Percentiles rank a stretch among this genome's conserved stretches.
These are phyloP conservation scores for Troides aeacus DNA, from an alignment of 2,888 invertebrate genomes.

Conservation along the genomic window DNA sequence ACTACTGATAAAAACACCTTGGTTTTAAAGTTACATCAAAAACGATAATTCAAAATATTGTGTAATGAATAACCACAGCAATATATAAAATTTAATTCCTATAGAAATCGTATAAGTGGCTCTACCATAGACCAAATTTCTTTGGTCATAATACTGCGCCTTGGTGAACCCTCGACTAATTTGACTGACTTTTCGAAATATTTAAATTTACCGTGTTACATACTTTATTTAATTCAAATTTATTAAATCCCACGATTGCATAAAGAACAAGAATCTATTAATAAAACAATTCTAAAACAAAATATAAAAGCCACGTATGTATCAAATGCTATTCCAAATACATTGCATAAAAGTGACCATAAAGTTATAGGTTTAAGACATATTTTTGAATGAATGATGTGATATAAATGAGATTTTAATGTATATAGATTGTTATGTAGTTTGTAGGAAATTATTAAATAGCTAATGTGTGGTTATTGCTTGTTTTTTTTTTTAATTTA, in stretches of 20 bases:
- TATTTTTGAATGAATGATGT: constrained; percentile 76
- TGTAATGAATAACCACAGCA: neutral
- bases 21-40: no score
- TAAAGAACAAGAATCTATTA: neutral
- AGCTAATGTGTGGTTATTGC: constrained; percentile 25
- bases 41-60: no score
- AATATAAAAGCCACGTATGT: neutral
- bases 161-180: neutral
- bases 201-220: neutral
- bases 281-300: constrained; percentile 1
- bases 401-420: constrained; percentile 68
- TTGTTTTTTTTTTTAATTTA: constrained; percentile 2
- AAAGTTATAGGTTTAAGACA: constrained; percentile 43
- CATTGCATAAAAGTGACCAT: constrained; percentile 42
- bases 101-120: neutral
- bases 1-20: no score
- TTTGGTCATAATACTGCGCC: neutral
- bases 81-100: neutral
- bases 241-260: neutral
- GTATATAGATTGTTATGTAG: constrained; percentile 60
- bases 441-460: constrained; percentile 40
- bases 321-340: constrained; percentile 31
- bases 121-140: neutral
- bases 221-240: neutral
- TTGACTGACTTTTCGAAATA: neutral